Evolutionary conservation across 2,113 vertebrate genomes (phyloP).

Genomic region (Arothron firmamentum): DNA sequence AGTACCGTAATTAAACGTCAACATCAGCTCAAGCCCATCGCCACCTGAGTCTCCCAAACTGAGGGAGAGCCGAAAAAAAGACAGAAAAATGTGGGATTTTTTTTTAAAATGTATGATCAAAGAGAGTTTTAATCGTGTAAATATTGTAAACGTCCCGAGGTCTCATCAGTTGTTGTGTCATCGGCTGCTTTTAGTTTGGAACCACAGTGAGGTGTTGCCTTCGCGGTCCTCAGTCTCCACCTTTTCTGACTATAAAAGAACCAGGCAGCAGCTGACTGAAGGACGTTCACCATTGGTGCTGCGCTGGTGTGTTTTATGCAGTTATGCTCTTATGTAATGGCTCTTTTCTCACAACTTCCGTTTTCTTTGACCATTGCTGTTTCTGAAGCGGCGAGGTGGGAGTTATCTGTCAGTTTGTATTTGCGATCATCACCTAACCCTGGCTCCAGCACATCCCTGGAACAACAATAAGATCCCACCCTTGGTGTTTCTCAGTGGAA

Average conservation of each 20-base stretch:
- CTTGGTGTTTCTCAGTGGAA: too few relatives aligned
- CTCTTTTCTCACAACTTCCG: conserved; percentile 11
- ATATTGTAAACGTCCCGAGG: conserved; percentile 12
- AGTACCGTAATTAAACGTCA: conserved; percentile 1
- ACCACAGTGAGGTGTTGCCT: neutral
- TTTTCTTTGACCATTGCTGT: neutral
- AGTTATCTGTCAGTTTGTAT: too few relatives aligned
- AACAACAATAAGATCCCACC: too few relatives aligned
- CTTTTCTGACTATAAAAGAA: neutral
- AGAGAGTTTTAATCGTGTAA: conserved; percentile 32
- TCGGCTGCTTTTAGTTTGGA: conserved; percentile 4
- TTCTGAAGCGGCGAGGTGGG: neutral
- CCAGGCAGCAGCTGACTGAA: neutral
- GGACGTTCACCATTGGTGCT: neutral
- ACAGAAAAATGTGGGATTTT: neutral
- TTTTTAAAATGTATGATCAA: conserved; percentile 15
- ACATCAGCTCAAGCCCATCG: neutral
- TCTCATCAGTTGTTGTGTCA: conserved; percentile 9
- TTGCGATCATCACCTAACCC: too few relatives aligned
- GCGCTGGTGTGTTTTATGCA: neutral
- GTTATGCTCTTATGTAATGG: neutral
- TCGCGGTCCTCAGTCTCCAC: neutral
- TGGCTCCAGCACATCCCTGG: too few relatives aligned
- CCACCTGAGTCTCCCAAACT: too few relatives aligned
- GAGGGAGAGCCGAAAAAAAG: neutral